These are phyloP conservation scores for Argyresthia albistria DNA, from an alignment of 2,888 invertebrate species.

Conservation along the genomic window DNA sequence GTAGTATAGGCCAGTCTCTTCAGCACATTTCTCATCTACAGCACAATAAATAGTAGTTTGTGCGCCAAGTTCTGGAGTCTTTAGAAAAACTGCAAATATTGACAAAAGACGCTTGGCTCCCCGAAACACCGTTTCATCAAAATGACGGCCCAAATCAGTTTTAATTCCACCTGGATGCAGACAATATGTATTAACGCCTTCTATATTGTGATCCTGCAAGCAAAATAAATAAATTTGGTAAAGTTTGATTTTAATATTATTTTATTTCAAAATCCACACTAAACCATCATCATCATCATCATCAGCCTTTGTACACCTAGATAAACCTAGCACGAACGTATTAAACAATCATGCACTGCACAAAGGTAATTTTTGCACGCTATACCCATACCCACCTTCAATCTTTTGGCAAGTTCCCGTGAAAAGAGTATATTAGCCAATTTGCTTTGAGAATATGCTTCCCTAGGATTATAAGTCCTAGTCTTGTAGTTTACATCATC, in stretches of 20 bases:
- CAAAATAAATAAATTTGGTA: too few species aligned
- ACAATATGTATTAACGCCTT: conserved; percentile 77
- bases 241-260: too few species aligned
- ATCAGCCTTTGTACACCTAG: too few species aligned
- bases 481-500: conserved; percentile 81
- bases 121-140: conserved; percentile 59
- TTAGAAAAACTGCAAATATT: conserved; percentile 55
- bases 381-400: conserved; percentile 68
- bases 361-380: too few species aligned
- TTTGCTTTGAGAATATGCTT: conserved; percentile 87
- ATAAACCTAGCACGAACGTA: too few species aligned
- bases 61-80: conserved; percentile 77
- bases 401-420: conserved; percentile 75
- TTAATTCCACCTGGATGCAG: conserved; percentile 82
- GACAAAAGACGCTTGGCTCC: conserved; percentile 43
- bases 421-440: conserved; percentile 87
- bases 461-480: conserved; percentile 73
- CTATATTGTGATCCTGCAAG: conserved; percentile 44
- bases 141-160: conserved; percentile 82
- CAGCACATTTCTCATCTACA: conserved; percentile 75
- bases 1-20: conserved; percentile 74
- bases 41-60: conserved; percentile 84
- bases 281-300: too few species aligned
- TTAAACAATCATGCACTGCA: too few species aligned
- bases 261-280: too few species aligned